Evolutionary conservation across 2,888 invertebrate species (phyloP), one percentile per base, ranked within the genome.

Genomic region (Drosophila hawaiiensis): DNA sequence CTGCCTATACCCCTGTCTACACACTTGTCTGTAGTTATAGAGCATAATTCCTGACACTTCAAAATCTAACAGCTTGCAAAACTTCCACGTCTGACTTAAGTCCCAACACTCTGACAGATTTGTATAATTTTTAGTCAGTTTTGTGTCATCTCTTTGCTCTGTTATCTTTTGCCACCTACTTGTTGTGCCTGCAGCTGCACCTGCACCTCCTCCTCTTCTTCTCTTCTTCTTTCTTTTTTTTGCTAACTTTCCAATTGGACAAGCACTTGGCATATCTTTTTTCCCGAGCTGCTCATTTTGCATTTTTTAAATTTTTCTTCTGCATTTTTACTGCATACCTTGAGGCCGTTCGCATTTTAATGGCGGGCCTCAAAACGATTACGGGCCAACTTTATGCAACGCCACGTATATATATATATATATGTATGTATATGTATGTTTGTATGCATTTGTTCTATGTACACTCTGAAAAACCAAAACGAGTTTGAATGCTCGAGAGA

Each of bases 321-420:
- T 33, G 33, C 33, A 22, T 54, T 56, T 41, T 60, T 50, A 28
- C 55, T 55, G 55, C 37, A 75, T 67, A 59, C 70, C 63, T 67
- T 54, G 33, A 58, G 79, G 68, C 78, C 31, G 35, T 65, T 41
- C 62, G 59, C 69, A 49, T 79, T 75, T 75, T 75, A 78, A 79
- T 78, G 64, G 56, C 31, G 50, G 25, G n/a, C 37, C 41, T 37
- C 22, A n/a, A 12, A 5, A 35, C 54, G 37, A 12, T 39, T 56
- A n/a, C 52, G 12, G 43, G 54, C 31, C 28, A 47, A 29, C 39
- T 43, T 63, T 43, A 43, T 63, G 69, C 63, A 52, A 43, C 16
- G 25, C 29, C n/a, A 43, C 12, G 12, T n/a, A 35, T 28, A 39
- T 4, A 31, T 28, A 31, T 28, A 25, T 31, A 53, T 28, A 54